phyloP scores from a whole-genome alignment of 2,888 invertebrate species.

The Spilosoma lubricipeda region DNA sequence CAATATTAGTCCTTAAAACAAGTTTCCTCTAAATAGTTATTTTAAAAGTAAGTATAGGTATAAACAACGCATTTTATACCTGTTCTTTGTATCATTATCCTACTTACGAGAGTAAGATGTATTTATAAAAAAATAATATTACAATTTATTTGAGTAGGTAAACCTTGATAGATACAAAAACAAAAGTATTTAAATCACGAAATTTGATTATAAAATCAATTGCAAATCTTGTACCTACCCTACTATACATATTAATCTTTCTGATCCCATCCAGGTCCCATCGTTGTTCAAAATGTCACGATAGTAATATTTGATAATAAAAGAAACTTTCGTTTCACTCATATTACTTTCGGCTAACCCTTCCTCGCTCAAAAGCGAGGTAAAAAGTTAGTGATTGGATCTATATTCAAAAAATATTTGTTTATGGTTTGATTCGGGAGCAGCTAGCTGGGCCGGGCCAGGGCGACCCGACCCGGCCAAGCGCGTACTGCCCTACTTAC shows the following conservation, averaged over 20 bases:
- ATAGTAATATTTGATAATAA: neutral
- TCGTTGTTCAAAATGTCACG: neutral
- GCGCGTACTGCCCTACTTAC: conserved; percentile 67
- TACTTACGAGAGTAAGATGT: too few relatives aligned
- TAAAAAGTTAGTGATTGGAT: neutral
- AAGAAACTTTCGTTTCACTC: neutral
- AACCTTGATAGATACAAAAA: neutral
- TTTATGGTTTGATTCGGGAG: conserved; percentile 22
- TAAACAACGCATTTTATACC: neutral
- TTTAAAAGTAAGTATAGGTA: neutral
- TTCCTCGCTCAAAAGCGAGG: neutral
- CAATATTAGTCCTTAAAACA: neutral
- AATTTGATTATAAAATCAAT: neutral
- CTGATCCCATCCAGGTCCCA: too few relatives aligned
- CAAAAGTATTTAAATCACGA: neutral
- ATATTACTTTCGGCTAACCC: neutral
- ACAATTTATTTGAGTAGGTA: neutral
- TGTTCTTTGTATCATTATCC: neutral
- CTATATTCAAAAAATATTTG: conserved; percentile 1
- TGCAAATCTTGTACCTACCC: neutral
- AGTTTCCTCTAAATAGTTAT: neutral
- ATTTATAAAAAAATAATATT: neutral
- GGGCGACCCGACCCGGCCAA: conserved; percentile 54
- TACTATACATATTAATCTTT: neutral
- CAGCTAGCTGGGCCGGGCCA: conserved; percentile 29